These are phyloP conservation scores for Vidua chalybeata DNA, from an alignment of 2,113 vertebrate genomes.

Conservation along the genomic window DNA sequence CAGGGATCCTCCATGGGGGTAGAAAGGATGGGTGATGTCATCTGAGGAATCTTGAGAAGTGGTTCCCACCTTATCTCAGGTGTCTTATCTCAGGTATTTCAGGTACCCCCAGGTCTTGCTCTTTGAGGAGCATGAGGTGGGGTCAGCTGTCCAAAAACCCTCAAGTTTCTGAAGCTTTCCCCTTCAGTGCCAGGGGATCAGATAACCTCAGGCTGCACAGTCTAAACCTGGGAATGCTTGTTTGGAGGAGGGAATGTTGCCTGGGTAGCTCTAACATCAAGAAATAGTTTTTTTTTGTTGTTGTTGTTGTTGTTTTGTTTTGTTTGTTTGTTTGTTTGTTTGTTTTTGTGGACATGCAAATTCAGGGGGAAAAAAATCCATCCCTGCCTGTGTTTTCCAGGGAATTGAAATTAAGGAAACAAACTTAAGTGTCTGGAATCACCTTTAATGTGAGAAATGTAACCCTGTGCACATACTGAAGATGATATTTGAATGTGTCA, in stretches of 20 bases:
- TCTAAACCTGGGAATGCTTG: neutral
- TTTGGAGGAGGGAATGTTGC: neutral
- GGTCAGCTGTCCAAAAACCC: neutral
- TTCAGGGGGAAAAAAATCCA: neutral
- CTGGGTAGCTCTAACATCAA: neutral
- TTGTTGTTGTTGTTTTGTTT: no score
- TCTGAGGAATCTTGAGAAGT: neutral
- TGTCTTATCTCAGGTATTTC: neutral
- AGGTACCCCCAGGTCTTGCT: neutral
- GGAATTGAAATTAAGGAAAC: neutral
- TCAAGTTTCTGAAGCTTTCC: neutral
- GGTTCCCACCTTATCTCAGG: neutral
- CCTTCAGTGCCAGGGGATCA: neutral
- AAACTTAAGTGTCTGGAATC: neutral
- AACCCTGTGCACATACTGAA: neutral
- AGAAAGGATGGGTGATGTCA: neutral
- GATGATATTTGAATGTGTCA: accelerated
- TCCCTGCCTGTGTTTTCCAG: neutral
- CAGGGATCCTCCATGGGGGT: neutral
- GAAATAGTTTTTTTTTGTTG: neutral
- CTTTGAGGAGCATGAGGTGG: neutral
- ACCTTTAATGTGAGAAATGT: neutral
- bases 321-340: no score
- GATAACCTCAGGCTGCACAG: neutral
- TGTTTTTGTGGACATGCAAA: neutral